Evolutionary conservation across 2,888 invertebrate genomes (phyloP), one percentile per base, ranked within the genome.

Genomic region (Pycnomerus fuliginosus): DNA sequence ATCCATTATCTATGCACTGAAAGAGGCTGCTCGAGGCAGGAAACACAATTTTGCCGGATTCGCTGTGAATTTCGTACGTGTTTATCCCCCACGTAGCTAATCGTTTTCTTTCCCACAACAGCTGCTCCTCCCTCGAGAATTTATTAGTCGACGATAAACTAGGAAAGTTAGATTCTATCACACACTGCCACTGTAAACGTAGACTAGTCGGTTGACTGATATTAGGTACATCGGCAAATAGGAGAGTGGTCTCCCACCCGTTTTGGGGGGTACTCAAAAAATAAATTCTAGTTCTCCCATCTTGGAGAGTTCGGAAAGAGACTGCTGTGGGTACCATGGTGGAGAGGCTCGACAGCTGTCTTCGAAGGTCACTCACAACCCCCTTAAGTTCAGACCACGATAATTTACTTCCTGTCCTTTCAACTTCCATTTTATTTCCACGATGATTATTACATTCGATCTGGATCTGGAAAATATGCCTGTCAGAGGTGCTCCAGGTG

Each of bases 61-160:
- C 78, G 17, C 82, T 79, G 60, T 94, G 90, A 35, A 94, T 77
- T 69, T 95, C 93, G 64, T 95, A 97, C 0, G 91, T 90, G 0
- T 93, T 93, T 41, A 97, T 95, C 13, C 97, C 94, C 86, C 90
- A 92, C 0, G 90, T 89, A 0, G 93, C 87, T 25, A 94, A 80
- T 38, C 97, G 79, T 73, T 95, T 94, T 15, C 97, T 74, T 70
- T 97, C 97, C 78, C 92, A 86, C 46, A 94, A 76, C 35, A 97
- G 71, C 68, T 94, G 92, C 67, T 95, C 94, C 67, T 96, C 96
- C 20, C 89, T 78, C 0, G 91, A 90, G 77, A 85, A 82, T 24
- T 74, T 73, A 61, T 74, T 74, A 3, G 69, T 68, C n/a, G 74
- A 66, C 1, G 83, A 75, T 0, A 80, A 79, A 16, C 81, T 79